These are phyloP conservation scores for Lasioglossum leucozonium DNA, from an alignment of 2,888 invertebrate genomes.

Conservation along the genomic window DNA sequence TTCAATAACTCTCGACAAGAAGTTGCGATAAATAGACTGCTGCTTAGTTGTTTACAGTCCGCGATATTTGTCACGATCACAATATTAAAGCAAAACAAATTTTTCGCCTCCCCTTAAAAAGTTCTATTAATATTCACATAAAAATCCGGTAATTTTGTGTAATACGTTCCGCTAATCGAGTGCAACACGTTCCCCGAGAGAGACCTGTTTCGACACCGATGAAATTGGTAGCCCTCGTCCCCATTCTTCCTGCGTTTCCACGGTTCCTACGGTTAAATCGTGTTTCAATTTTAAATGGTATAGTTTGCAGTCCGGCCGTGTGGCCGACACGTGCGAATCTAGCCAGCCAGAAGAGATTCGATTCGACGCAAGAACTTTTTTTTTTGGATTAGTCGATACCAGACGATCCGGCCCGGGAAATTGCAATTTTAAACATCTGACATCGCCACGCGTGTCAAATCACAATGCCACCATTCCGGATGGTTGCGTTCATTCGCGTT, in stretches of 20 bases:
- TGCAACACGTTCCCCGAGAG: neutral
- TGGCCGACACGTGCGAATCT: conserved; percentile 63
- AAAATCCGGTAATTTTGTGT: neutral
- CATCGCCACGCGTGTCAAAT: conserved; percentile 54
- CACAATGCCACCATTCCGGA: conserved; percentile 33
- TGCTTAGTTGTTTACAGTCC: neutral
- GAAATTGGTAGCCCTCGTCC: neutral
- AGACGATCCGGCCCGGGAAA: conserved; percentile 14
- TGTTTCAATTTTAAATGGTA: conserved; percentile 46
- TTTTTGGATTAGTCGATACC: conserved; percentile 48
- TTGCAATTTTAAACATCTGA: conserved; percentile 65
- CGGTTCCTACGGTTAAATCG: conserved; percentile 50
- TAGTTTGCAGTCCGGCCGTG: conserved; percentile 28
- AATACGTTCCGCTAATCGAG: neutral
- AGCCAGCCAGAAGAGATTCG: conserved; percentile 65
- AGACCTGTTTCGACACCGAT: conserved; percentile 6
- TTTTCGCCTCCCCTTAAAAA: neutral
- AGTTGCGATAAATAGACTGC: neutral
- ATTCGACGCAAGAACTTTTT: conserved; percentile 66
- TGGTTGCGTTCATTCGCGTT: conserved; percentile 32
- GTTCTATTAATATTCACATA: neutral
- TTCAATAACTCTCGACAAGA: neutral
- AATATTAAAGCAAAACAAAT: neutral
- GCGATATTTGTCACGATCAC: neutral
- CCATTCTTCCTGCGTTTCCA: conserved; percentile 19